Evolutionary conservation across 2,797 vertebrate genomes (phyloP).

Genomic region (Notamacropus eugenii): DNA sequence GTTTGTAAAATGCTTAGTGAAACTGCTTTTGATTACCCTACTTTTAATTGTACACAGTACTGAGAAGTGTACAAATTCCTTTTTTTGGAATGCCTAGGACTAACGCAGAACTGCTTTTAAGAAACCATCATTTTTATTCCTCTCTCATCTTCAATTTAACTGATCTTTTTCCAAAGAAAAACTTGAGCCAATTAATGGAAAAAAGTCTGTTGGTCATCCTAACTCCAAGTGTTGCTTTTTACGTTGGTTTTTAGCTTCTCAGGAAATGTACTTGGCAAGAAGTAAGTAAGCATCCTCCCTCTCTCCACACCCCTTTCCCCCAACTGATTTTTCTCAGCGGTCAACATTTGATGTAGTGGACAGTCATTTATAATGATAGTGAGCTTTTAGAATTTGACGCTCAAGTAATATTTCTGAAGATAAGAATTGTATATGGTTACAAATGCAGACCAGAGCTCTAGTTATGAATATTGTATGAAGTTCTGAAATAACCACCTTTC

Average conservation of each 20-base stretch:
- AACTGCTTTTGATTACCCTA: neutral
- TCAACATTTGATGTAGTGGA: neutral
- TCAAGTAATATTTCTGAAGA: slow-evolving; percentile 32
- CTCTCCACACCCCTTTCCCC: neutral
- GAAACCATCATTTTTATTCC: neutral
- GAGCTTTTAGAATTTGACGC: slow-evolving; percentile 17
- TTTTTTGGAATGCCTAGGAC: neutral
- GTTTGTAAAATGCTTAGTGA: neutral
- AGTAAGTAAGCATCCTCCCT: neutral
- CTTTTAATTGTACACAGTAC: neutral
- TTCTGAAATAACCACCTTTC: slow-evolving; percentile 38
- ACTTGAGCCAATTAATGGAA: neutral
- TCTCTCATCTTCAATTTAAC: neutral
- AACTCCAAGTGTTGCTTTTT: neutral
- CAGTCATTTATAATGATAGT: neutral
- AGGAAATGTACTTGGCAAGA: neutral
- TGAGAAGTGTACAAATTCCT: neutral
- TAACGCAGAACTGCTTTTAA: neutral
- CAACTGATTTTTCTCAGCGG: neutral
- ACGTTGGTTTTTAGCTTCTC: neutral
- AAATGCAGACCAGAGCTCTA: slow-evolving; percentile 11
- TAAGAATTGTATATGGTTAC: neutral
- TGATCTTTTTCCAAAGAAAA: neutral
- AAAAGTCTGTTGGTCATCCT: neutral
- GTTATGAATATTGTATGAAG: slow-evolving; percentile 48